Conservation (phyloP, 2,888 invertebrate genomes). For the Toxonevra muliebris region DNA sequence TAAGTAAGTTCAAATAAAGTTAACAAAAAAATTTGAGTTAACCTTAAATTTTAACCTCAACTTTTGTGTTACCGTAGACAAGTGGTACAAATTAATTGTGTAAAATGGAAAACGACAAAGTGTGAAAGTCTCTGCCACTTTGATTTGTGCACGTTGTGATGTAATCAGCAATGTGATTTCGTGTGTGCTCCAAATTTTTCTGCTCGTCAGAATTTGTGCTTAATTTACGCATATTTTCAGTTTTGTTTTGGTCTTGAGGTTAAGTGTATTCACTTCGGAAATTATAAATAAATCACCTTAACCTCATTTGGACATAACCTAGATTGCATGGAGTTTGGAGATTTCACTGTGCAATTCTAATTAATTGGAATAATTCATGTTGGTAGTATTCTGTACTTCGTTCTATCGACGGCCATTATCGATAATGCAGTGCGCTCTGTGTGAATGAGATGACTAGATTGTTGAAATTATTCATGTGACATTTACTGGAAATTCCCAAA, state of each 20-base stretch:
- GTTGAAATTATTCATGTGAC: background rate
- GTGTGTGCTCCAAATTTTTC: too few relatives aligned
- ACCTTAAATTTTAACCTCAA: too few relatives aligned
- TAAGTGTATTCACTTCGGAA: conserved; percentile 37
- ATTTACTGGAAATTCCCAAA: too few relatives aligned
- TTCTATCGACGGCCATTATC: conserved; percentile 18
- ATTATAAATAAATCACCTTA: conserved; percentile 56
- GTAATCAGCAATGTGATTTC: too few relatives aligned
- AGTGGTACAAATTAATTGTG: too few relatives aligned
- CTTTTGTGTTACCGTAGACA: too few relatives aligned
- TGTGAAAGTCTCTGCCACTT: too few relatives aligned
- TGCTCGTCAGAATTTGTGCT: background rate
- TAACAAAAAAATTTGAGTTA: too few relatives aligned
- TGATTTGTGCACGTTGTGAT: too few relatives aligned
- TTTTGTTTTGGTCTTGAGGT: conserved; percentile 10
- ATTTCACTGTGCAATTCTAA: conserved; percentile 37
- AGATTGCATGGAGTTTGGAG: conserved; percentile 50
- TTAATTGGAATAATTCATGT: conserved; percentile 39
- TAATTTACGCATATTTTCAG: background rate
- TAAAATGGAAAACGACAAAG: too few relatives aligned
- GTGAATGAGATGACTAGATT: background rate
- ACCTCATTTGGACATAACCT: conserved; percentile 55
- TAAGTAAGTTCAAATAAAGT: too few relatives aligned
- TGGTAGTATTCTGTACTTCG: conserved; percentile 31
- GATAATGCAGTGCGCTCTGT: conserved; percentile 25